A percentile compares a stretch with the other conserved stretches of the same genome.
Conservation (phyloP, 1,140 invertebrate genomes). For the Dufourea novaeangliae region DNA sequence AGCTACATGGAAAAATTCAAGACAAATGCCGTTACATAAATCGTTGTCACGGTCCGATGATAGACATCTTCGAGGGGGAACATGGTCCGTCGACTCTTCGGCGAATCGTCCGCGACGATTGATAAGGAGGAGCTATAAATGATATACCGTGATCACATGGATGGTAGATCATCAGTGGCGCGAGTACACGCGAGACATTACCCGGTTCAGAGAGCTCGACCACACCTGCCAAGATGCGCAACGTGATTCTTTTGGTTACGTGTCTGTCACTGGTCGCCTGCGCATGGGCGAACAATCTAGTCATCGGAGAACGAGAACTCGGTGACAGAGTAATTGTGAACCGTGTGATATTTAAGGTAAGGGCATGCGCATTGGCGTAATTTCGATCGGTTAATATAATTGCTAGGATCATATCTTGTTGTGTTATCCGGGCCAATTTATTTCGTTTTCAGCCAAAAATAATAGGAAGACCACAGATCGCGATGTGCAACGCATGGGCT, state of each 20-base stretch:
- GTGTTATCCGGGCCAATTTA: too few relatives aligned
- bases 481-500: conserved; percentile 7
- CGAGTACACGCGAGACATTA: not conserved
- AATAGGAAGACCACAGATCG: not conserved
- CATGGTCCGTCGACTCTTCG: not conserved
- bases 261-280: conserved; percentile 48
- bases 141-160: not conserved
- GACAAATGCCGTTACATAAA: conserved; percentile 59
- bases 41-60: conserved; percentile 6
- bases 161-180: not conserved
- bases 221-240: conserved; percentile 28
- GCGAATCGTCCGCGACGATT: not conserved
- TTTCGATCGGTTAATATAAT: too few relatives aligned
- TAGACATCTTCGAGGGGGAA: conserved; percentile 36
- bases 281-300: conserved; percentile 41
- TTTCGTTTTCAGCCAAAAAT: conserved; percentile 44
- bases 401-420: too few relatives aligned
- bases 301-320: conserved; percentile 38
- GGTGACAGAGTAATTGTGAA: conserved; percentile 42
- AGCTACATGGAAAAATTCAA: not conserved
- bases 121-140: conserved; percentile 61
- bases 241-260: conserved; percentile 29
- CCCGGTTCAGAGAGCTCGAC: too few relatives aligned
- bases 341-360: conserved; percentile 37
- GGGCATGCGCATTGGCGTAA: not conserved